Evolutionary conservation across 2,888 invertebrate genomes (phyloP).

Genomic region (Tinea semifulvella): DNA sequence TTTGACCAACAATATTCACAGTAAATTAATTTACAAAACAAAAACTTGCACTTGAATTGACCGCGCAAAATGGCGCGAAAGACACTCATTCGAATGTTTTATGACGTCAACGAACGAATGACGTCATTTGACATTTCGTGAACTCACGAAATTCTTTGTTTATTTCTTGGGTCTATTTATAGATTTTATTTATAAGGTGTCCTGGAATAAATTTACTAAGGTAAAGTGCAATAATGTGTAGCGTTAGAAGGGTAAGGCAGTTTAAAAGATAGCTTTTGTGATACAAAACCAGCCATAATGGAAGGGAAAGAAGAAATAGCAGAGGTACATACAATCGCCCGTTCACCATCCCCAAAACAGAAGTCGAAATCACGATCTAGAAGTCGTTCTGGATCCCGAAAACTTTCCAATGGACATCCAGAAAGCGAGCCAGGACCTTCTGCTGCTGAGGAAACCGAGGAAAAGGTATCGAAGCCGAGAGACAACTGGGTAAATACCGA

Average conservation of each 20-base stretch:
- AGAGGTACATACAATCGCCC: slow-evolving; percentile 48
- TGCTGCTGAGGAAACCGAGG: slow-evolving; percentile 26
- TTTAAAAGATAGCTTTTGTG: slow-evolving; percentile 5
- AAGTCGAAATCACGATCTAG: slow-evolving; percentile 36
- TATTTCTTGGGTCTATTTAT: background rate
- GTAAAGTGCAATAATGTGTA: background rate
- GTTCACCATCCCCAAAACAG: slow-evolving; percentile 53
- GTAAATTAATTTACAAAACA: too few species aligned
- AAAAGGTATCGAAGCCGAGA: slow-evolving; percentile 41
- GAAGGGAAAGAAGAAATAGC: slow-evolving; percentile 51
- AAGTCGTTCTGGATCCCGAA: slow-evolving; percentile 45
- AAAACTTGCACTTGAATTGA: too few species aligned
- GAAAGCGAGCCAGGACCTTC: slow-evolving; percentile 21
- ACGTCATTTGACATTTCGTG: slow-evolving; percentile 9
- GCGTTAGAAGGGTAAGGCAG: background rate
- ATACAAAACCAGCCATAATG: slow-evolving; percentile 34
- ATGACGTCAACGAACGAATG: slow-evolving; percentile 2
- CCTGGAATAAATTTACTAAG: background rate
- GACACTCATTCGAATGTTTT: too few species aligned
- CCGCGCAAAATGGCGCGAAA: too few species aligned
- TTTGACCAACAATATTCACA: too few species aligned
- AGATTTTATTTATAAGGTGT: slow-evolving; percentile 5
- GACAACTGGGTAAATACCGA: slow-evolving; percentile 61
- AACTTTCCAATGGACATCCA: slow-evolving; percentile 48
- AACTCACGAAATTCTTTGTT: background rate